These are phyloP conservation scores for Characodon lateralis DNA, from an alignment of 2,797 vertebrate species.

Conservation along the genomic window DNA sequence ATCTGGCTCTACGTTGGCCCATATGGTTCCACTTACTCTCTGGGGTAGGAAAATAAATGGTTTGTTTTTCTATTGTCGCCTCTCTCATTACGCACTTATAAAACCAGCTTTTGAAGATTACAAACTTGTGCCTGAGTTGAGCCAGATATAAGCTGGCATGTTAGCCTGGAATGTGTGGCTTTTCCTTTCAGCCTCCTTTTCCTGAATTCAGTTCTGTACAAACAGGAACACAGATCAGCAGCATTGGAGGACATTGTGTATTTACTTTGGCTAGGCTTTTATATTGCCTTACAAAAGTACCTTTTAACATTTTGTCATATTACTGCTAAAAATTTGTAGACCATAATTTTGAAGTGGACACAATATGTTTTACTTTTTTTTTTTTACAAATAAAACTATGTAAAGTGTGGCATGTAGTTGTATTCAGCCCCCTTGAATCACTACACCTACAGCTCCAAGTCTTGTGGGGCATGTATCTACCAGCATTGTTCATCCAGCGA, in stretches of 20 bases:
- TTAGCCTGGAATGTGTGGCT: constrained; percentile 74
- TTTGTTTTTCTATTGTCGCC: constrained; percentile 83
- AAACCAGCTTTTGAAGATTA: constrained; percentile 83
- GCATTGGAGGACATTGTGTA: constrained; percentile 50
- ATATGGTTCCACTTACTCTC: constrained; percentile 79
- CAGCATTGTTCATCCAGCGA: too few relatives aligned
- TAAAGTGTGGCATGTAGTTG: not conserved
- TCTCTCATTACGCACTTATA: constrained; percentile 80
- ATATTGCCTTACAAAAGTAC: constrained; percentile 29
- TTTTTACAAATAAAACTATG: not conserved
- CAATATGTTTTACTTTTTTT: not conserved
- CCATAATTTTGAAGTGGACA: too few relatives aligned
- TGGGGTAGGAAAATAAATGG: constrained; percentile 79
- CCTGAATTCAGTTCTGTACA: constrained; percentile 60
- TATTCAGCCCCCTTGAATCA: too few relatives aligned
- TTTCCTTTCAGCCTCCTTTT: constrained; percentile 71
- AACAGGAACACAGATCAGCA: constrained; percentile 73
- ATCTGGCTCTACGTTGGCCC: constrained; percentile 60
- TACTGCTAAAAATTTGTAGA: not conserved
- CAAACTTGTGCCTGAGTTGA: constrained; percentile 73
- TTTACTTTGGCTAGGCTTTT: constrained; percentile 57
- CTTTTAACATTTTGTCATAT: not conserved
- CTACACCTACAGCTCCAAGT: too few relatives aligned
- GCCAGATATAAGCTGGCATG: constrained; percentile 78
- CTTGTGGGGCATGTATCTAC: too few relatives aligned